Evolutionary conservation across 2,113 vertebrate species (phyloP), one percentile per base, ranked within the genome.

Genomic region (Burhinus oedicnemus): DNA sequence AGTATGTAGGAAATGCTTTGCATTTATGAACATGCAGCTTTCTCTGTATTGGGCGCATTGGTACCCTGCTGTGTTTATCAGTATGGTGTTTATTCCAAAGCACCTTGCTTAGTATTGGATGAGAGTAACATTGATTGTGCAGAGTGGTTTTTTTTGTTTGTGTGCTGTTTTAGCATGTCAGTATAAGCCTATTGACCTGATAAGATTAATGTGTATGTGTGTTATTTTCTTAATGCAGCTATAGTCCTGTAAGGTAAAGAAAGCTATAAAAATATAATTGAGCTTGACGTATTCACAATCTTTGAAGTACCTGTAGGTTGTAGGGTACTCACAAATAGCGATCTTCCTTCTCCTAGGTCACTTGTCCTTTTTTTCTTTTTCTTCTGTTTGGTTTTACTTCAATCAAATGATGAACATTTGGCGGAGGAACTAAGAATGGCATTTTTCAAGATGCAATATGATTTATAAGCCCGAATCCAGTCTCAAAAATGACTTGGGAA

Each of bases 371-470:
- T 4, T 8, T 51, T 45, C 23, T 40, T 22, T 20, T 52, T 21
- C 13, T 83, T 72, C 32, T 79, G 22, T 60, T 93, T 81, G 16
- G 17, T 91, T 91, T 91, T 80, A 25, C 44, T 22, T 94, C 55
- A 90, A 27, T 90, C 58, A 80, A 85, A 69, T 65, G 36, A 69
- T 79, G 20, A 82, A 34, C 84, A 38, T 90, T 82, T 93, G 75
- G n/a, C 0, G 0, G 54, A 82, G 29, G n/a, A 65, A 15, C 15
- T 3, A 52, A 75, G 55, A 79, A 29, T 45, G 10, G 34, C 4
- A 44, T 65, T 92, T 90, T 90, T 57, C 19, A 91, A 91, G 44
- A 72, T 3, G 2, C 13, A 12, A 2, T 79, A 45, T 83, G 66
- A 90, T 89, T 94, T 95, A 80, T 52, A 93, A 84, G 20, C 17